phyloP scores from a whole-genome alignment of 2,797 vertebrate species.

The Ptychadena robeensis region DNA sequence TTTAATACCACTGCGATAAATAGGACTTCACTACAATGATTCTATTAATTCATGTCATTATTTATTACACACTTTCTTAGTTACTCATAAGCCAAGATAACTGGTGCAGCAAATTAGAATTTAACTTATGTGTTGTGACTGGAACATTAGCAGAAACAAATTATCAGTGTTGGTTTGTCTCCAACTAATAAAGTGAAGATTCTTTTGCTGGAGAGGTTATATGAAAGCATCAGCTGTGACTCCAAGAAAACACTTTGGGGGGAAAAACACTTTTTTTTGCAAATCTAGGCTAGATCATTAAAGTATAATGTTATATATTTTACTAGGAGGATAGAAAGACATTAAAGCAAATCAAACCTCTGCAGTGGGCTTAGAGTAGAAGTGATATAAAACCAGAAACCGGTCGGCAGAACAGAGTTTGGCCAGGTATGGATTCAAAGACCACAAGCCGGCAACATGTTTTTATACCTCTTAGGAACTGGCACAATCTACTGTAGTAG shows the following conservation, averaged over 20 bases:
- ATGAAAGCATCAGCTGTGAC: slow-evolving; percentile 6
- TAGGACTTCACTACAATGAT: not conserved
- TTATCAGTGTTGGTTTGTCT: slow-evolving; percentile 11
- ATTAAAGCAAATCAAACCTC: slow-evolving; percentile 25
- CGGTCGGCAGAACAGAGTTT: too few relatives aligned
- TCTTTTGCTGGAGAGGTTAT: slow-evolving; percentile 7
- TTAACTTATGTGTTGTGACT: not conserved
- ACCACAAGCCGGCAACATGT: too few relatives aligned
- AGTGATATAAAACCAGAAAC: too few relatives aligned
- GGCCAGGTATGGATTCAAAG: too few relatives aligned
- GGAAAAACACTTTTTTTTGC: slow-evolving; percentile 22
- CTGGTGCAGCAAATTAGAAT: slow-evolving; percentile 39
- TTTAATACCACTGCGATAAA: not conserved
- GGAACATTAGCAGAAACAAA: slow-evolving; percentile 20
- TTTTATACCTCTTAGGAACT: too few relatives aligned
- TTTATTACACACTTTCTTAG: slow-evolving; percentile 2
- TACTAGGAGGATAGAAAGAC: not conserved
- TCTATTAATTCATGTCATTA: not conserved
- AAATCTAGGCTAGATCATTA: slow-evolving; percentile 22
- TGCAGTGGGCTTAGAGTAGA: too few relatives aligned
- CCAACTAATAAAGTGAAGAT: slow-evolving; percentile 22
- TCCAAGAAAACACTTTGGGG: slow-evolving; percentile 3
- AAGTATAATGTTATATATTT: slow-evolving; percentile 24
- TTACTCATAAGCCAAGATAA: slow-evolving; percentile 3
- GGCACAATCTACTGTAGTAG: too few relatives aligned